phyloP scores from a whole-genome alignment of 2,113 vertebrate species.

The Strix uralensis region DNA sequence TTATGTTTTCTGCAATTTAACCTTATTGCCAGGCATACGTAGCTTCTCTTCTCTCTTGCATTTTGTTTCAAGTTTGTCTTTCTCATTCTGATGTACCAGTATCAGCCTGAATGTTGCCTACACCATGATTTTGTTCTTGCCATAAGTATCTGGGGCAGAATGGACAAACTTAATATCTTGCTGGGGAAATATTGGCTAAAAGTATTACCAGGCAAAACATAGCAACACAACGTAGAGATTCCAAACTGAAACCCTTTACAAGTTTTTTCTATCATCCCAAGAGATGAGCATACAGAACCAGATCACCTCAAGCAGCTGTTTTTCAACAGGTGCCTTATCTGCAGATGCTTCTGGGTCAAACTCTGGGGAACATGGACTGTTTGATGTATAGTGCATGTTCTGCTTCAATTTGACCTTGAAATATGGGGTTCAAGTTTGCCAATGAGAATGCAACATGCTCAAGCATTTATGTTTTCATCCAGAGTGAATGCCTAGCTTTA shows the following conservation, averaged over 20 bases:
- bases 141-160: not conserved
- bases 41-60: not conserved
- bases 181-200: not conserved
- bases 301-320: not conserved
- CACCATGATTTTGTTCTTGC: fast-evolving
- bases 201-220: not conserved
- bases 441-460: not conserved
- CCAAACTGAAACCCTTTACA: not conserved
- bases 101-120: not conserved
- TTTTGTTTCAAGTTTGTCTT: not conserved
- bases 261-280: not conserved
- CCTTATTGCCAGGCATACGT: not conserved
- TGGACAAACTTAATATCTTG: not conserved
- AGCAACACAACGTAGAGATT: not conserved
- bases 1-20: not conserved
- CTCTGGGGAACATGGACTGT: not conserved
- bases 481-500: not conserved
- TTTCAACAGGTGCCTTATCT: not conserved
- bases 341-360: not conserved
- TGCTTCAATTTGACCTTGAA: not conserved
- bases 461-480: not conserved
- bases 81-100: not conserved
- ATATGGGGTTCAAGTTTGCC: not conserved
- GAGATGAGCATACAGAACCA: not conserved
- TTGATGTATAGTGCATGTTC: not conserved